A percentile compares a stretch with the other conserved stretches of the same genome.
These are phyloP conservation scores for Dreissena rostriformis DNA, from an alignment of 1,140 invertebrate species.

Conservation along the genomic window DNA sequence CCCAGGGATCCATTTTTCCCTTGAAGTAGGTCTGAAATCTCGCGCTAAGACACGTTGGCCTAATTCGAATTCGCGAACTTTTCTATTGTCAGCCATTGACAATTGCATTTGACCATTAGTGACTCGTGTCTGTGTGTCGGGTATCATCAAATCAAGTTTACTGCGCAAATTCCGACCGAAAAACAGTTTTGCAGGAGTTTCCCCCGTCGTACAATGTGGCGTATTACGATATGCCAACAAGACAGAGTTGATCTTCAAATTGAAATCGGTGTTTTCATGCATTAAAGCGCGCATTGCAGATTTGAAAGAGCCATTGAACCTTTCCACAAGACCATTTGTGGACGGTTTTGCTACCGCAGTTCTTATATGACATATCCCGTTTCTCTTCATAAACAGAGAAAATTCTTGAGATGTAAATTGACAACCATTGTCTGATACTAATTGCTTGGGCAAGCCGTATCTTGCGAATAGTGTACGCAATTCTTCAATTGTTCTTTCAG, in stretches of 20 bases:
- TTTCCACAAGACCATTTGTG: constrained; percentile 60
- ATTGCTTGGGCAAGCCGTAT: constrained; percentile 63
- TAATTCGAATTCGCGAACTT: not conserved
- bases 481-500: constrained; percentile 43
- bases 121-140: not conserved
- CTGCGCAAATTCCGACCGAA: not conserved
- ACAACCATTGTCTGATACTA: constrained; percentile 78
- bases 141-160: constrained; percentile 26
- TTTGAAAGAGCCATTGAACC: constrained; percentile 43
- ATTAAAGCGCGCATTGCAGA: not conserved
- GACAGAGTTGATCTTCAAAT: constrained; percentile 40
- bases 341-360: constrained; percentile 25
- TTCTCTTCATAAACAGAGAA: constrained; percentile 62
- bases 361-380: constrained; percentile 69
- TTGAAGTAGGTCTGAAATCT: not conserved
- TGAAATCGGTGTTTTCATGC: constrained; percentile 43
- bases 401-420: constrained; percentile 75
- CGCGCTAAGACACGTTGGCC: not conserved
- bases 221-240: constrained; percentile 56
- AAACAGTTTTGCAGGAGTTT: constrained; percentile 51
- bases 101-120: constrained; percentile 5
- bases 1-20: not conserved
- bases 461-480: constrained; percentile 13
- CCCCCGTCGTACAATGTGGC: constrained; percentile 47
- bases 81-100: constrained; percentile 2